Base-by-base conservation (phyloP, 1,140 invertebrate species). In the Drosophila gunungcola region DNA sequence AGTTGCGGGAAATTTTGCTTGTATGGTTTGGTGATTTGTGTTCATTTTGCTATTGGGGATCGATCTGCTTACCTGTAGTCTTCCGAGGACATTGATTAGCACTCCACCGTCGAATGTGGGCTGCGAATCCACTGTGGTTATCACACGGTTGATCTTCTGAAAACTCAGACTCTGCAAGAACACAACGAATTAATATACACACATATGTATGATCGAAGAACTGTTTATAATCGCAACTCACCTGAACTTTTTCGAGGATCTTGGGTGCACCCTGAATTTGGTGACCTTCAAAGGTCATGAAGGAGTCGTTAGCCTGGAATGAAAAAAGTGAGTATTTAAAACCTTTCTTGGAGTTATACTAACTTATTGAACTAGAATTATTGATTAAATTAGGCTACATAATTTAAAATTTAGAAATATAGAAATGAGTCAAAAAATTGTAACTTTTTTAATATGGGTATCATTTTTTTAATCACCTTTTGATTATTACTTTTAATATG, bases 81-180 rank as follows among this genome's bases (percentile, higher is more conserved):
- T 96, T 84, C 98, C 98, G 68, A 98, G 94, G 39, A 98, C 98
- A 94, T 97, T 97, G 76, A 98, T 97, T 92, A 98, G 93, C 69
- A 99, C 96, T 62, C 98, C 97, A 45, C 98, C 98, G 94, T 98
- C 98, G 90, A 97, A 98, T 95, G 97, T 98, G 42, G 98, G 98
- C 93, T 98, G 98, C 64, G 96, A 97, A 93, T 99, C 98, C 46
- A 98, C 95, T n/a, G 97, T 95, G 58, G 98, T 98, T 91, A 98
- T 96, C 91, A 96, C 94, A 93, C 98, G 95, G 91, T 95, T 95
- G 81, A 99, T 98, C 94, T 98, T 98, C 95, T 98, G 97, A 94
- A 98, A 98, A 67, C 95, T 94, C 93, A 98, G 93, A 91, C 95
- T 95, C 96, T 97, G 60, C 27, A 51, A 34, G 29, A 34, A 32